Evolutionary conservation across 30 jellyfish, hydroid and myxozoan species (phyloP).

Genomic region (Haliclystus octoradiatus): DNA sequence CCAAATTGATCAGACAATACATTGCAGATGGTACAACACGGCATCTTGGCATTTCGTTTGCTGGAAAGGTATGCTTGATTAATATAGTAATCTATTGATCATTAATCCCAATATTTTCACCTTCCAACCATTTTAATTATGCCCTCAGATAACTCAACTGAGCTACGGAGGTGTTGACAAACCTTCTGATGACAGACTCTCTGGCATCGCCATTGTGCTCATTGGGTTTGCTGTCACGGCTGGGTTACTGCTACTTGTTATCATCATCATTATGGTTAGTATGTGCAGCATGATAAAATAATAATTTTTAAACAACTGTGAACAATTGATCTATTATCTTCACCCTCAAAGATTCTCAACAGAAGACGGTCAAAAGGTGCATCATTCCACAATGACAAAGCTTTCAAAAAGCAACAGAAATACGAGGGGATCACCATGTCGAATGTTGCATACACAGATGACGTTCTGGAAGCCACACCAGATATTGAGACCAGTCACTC

Average conservation of each 20-base stretch:
- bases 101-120: too few species aligned
- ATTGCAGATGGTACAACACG: conserved; percentile 60
- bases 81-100: too few species aligned
- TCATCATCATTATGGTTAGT: conserved; percentile 54
- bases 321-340: too few species aligned
- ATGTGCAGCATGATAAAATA: too few species aligned
- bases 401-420: not conserved
- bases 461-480: not conserved
- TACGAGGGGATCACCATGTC: not conserved
- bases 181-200: conserved; percentile 13
- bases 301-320: too few species aligned
- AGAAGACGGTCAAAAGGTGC: not conserved
- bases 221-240: conserved; percentile 54
- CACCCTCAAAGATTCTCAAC: too few species aligned
- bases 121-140: too few species aligned
- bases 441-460: not conserved
- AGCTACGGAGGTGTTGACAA: not conserved
- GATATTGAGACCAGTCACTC: not conserved
- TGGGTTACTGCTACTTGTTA: conserved; percentile 32
- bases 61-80: conserved; percentile 21
- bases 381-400: not conserved
- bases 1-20: conserved; percentile 29
- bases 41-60: conserved; percentile 51
- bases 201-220: conserved; percentile 38
- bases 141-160: not conserved